These are phyloP conservation scores for Chanos chanos DNA, from an alignment of 2,797 vertebrate species.

Conservation along the genomic window DNA sequence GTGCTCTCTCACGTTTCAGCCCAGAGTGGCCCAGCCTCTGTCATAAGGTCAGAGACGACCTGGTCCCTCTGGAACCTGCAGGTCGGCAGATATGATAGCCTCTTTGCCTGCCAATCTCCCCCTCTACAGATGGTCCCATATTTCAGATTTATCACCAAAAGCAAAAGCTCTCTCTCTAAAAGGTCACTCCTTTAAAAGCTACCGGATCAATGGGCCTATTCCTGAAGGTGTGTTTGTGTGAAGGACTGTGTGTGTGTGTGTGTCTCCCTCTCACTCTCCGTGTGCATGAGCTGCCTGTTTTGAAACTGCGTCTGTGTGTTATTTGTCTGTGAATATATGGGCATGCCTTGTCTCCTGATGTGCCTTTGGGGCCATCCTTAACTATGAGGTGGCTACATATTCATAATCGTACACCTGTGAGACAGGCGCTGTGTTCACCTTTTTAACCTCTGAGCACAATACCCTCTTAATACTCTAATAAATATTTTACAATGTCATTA, in stretches of 20 bases:
- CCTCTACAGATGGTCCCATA: constrained; percentile 80
- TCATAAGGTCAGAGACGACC: constrained; percentile 71
- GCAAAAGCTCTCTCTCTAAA: constrained; percentile 80
- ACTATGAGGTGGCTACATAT: too few species aligned
- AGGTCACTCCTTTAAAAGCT: constrained; percentile 90
- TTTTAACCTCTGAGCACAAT: constrained; percentile 60
- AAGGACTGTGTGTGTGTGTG: constrained; percentile 25
- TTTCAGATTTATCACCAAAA: constrained; percentile 88
- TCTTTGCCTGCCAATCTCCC: constrained; percentile 65
- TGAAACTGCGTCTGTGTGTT: constrained; percentile 13
- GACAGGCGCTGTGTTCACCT: constrained; percentile 45
- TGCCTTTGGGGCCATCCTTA: too few species aligned
- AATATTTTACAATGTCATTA: constrained; percentile 80
- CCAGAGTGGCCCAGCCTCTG: constrained; percentile 71
- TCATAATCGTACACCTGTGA: constrained; percentile 17
- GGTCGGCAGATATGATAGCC: constrained; percentile 64
- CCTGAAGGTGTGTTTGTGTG: constrained; percentile 60
- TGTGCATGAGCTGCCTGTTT: too few species aligned
- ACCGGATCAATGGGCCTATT: constrained; percentile 80
- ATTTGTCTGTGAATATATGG: too few species aligned
- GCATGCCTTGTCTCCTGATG: too few species aligned
- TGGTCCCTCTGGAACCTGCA: constrained; percentile 62
- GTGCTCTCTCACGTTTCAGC: constrained; percentile 66
- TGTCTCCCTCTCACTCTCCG: too few species aligned
- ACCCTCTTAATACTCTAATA: constrained; percentile 68